Conservation (phyloP, 2,888 invertebrate genomes). For the Spilarctia lutea region DNA sequence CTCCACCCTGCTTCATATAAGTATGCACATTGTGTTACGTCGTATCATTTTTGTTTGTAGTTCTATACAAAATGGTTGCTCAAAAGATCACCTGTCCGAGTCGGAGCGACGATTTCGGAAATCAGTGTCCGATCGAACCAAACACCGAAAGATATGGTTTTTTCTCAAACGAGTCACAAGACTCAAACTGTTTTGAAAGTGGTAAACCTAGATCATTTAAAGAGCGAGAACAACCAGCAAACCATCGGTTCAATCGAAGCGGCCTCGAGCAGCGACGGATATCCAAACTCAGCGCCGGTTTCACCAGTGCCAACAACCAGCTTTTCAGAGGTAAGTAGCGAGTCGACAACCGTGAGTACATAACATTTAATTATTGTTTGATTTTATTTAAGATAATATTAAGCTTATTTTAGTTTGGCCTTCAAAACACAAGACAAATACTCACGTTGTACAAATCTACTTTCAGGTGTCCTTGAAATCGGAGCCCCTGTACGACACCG, state of each 20-base stretch:
- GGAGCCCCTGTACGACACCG: slow-evolving; percentile 77
- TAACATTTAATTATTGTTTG: slow-evolving; percentile 56
- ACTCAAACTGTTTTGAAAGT: slow-evolving; percentile 84
- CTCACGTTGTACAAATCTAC: slow-evolving; percentile 63
- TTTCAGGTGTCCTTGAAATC: slow-evolving; percentile 82
- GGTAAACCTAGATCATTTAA: slow-evolving; percentile 84
- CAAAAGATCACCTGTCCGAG: slow-evolving; percentile 85
- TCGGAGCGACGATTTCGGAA: slow-evolving; percentile 84
- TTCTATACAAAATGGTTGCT: slow-evolving; percentile 87
- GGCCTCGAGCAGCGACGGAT: slow-evolving; percentile 69
- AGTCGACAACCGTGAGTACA: slow-evolving; percentile 74
- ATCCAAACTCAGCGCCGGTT: slow-evolving; percentile 60
- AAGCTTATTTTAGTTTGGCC: slow-evolving; percentile 66
- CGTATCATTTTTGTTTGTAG: slow-evolving; percentile 86
- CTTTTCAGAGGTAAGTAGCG: slow-evolving; percentile 80
- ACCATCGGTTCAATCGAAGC: slow-evolving; percentile 75
- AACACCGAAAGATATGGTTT: slow-evolving; percentile 85
- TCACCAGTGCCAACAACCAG: slow-evolving; percentile 69
- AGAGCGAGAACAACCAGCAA: slow-evolving; percentile 78
- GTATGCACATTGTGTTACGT: slow-evolving; percentile 85
- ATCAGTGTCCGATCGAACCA: slow-evolving; percentile 71
- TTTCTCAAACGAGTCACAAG: slow-evolving; percentile 85
- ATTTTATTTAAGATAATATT: slow-evolving; percentile 52
- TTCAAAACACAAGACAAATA: slow-evolving; percentile 41
- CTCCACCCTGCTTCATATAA: slow-evolving; percentile 73